A percentile compares a stretch with the other conserved stretches of the same genome.
Conservation (phyloP, 37 sponge, comb jelly and placozoan species). For the Dysidea cf. avara region DNA sequence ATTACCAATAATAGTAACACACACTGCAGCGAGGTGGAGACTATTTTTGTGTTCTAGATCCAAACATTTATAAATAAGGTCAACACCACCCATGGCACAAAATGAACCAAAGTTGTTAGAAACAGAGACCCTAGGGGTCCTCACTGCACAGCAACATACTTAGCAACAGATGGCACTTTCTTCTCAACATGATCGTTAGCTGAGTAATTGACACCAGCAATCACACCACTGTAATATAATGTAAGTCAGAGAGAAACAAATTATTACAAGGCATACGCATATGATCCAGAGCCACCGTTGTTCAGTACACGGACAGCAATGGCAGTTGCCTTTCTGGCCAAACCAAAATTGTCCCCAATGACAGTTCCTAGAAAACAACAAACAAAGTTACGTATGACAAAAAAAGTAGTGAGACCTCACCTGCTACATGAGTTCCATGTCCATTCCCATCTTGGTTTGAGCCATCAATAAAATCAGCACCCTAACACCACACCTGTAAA, state of each 20-base stretch:
- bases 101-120: too few species aligned
- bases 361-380: not conserved
- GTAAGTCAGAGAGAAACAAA: not conserved
- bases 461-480: conserved; percentile 3
- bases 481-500: not conserved
- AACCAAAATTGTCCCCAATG: conserved; percentile 9
- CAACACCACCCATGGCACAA: too few species aligned
- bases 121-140: too few species aligned
- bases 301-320: conserved; percentile 37
- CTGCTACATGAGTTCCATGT: conserved; percentile 39
- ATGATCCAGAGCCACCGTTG: conserved; percentile 10
- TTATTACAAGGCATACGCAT: not conserved
- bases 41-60: too few species aligned
- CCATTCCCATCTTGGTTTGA: conserved; percentile 15
- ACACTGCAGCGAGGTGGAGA: too few species aligned
- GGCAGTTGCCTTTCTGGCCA: conserved; percentile 30
- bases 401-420: not conserved
- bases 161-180: too few species aligned
- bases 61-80: too few species aligned
- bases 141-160: too few species aligned
- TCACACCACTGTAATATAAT: not conserved
- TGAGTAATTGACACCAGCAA: conserved; percentile 2
- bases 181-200: not conserved
- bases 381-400: not conserved
- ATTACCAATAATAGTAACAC: too few species aligned